phyloP scores from a whole-genome alignment of 2,113 vertebrate genomes.

The Nanger granti region DNA sequence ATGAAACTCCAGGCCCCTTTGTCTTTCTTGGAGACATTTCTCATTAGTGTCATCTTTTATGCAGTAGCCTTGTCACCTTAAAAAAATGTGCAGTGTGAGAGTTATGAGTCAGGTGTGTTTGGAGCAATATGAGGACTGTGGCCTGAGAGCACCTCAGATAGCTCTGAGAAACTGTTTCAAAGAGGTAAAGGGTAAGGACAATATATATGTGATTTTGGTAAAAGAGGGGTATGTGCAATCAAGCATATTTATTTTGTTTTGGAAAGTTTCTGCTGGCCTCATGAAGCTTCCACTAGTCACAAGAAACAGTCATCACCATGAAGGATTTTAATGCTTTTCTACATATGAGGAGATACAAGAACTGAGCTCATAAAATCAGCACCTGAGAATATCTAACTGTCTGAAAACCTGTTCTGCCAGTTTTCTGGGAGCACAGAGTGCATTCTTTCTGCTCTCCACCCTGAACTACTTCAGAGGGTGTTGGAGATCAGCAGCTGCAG shows the following conservation, averaged over 20 bases:
- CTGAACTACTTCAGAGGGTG: not conserved
- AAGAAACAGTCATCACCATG: not conserved
- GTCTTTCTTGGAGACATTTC: not conserved
- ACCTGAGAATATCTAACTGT: not conserved
- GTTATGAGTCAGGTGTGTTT: not conserved
- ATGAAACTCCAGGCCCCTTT: not conserved
- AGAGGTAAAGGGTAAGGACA: not conserved
- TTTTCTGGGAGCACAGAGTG: not conserved
- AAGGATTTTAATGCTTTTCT: not conserved
- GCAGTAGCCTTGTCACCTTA: not conserved
- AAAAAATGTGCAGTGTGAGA: not conserved
- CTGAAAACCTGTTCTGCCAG: not conserved
- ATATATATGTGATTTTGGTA: not conserved
- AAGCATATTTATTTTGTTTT: not conserved
- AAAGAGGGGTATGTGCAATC: not conserved
- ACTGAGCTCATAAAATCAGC: not conserved
- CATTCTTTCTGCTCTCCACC: not conserved
- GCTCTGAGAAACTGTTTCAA: not conserved
- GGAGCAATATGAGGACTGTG: not conserved
- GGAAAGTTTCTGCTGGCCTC: not conserved
- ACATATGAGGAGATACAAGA: not conserved
- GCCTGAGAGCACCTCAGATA: not conserved
- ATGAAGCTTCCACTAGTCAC: not conserved
- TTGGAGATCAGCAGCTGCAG: not conserved
- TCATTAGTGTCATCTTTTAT: not conserved